Base-by-base conservation (phyloP, 2,888 invertebrate species). In the Prenolepis imparis region DNA sequence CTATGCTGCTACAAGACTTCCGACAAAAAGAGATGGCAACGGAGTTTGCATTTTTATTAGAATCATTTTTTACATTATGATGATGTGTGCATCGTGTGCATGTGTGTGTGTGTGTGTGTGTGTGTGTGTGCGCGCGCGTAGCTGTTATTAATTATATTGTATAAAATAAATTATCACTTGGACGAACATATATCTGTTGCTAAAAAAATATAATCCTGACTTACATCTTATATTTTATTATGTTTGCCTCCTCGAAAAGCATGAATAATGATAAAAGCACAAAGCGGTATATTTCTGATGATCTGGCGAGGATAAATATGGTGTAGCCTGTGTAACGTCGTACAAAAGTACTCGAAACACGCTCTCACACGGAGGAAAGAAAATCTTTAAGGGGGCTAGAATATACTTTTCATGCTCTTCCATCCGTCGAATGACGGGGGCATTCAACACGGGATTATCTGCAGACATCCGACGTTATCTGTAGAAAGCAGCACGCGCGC, bases 391-490 rank as follows among this genome's bases (percentile, higher is more conserved):
- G 36, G 32, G 18, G 15, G 44, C 44, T 21, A 32, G 74, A 44
- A 55, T 67, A 77, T 9, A 67, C 39, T 77, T 48, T 36, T 67
- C 68, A 9, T 18, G 68, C 55, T 67, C 55, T 68, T 52, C 68
- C 68, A 68, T 68, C 36, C 36, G 68, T 68, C 39, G 55, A 77
- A 67, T 77, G 77, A 67, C 68, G n/a, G 39, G 57, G n/a, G 36
- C 21, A 52, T 39, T 39, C 24, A 59, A 21, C 32, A 77, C 12
- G 52, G 77, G 55, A 77, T 77, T 77, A 67, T 77, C 77, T 55
- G 77, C n/a, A 67, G 55, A 39, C 55, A 39, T 67, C 77, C 52
- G 9, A 39, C 28, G 67, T 77, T 77, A 77, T 77, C 55, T 77
- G 55, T 41, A 39, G 68, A 67, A 67, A 77, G 55, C 67, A 67